Evolutionary conservation across 2,797 vertebrate genomes (phyloP).

Genomic region (Cephalopachus bancanus): DNA sequence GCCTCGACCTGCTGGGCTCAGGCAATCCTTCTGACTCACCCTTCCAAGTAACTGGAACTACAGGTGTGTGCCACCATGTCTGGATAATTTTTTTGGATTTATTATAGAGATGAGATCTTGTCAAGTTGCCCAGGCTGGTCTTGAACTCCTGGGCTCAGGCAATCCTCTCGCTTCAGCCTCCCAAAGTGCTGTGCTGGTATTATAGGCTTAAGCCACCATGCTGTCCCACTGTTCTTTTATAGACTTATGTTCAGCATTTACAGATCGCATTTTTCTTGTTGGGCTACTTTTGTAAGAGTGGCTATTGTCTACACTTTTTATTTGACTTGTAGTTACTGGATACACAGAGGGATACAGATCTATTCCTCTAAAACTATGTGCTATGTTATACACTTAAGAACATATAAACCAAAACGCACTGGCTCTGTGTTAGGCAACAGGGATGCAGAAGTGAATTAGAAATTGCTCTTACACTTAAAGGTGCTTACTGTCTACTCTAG

Average conservation of each 20-base stretch:
- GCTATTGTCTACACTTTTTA: background rate
- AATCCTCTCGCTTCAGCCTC: too few relatives aligned
- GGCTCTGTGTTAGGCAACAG: background rate
- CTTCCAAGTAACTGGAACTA: too few relatives aligned
- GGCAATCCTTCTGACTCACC: too few relatives aligned
- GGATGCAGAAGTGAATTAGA: background rate
- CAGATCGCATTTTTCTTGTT: constrained; percentile 1
- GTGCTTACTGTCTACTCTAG: background rate
- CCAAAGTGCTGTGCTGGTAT: too few relatives aligned
- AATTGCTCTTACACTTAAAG: background rate
- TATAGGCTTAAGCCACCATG: too few relatives aligned
- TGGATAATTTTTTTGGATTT: too few relatives aligned
- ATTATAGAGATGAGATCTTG: too few relatives aligned
- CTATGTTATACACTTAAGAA: background rate
- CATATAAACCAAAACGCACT: background rate
- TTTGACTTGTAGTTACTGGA: background rate
- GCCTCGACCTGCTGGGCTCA: too few relatives aligned
- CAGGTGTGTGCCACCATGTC: too few relatives aligned
- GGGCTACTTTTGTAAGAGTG: background rate
- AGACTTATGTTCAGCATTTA: background rate
- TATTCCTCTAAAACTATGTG: background rate
- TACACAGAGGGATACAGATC: background rate
- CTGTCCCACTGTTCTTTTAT: background rate
- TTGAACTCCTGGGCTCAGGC: too few relatives aligned
- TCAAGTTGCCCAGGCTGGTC: too few relatives aligned